A percentile compares a stretch with the other conserved stretches of the same genome.
These are phyloP conservation scores for Trissolcus basalis DNA, from an alignment of 1,140 invertebrate species.

Conservation along the genomic window DNA sequence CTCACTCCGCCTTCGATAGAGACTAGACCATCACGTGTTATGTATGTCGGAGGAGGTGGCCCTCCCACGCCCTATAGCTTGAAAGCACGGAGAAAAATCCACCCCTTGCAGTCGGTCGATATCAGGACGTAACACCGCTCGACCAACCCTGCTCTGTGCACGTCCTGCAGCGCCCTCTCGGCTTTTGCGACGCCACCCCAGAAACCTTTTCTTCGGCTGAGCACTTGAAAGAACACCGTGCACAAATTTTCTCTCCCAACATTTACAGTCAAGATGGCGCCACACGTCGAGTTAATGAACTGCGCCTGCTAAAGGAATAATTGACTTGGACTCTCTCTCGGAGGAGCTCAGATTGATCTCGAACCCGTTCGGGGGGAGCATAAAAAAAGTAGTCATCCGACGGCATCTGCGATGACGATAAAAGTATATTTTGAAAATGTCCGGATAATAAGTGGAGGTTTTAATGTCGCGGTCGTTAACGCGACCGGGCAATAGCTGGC, in stretches of 20 bases:
- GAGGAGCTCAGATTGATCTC: background rate
- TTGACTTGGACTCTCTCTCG: background rate
- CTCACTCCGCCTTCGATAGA: constrained; percentile 43
- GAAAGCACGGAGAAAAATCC: constrained; percentile 70
- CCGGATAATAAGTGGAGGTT: constrained; percentile 39
- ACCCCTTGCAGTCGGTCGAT: constrained; percentile 73
- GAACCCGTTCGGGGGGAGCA: background rate
- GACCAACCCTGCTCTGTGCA: constrained; percentile 59
- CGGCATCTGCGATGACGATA: constrained; percentile 51
- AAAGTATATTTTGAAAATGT: constrained; percentile 58
- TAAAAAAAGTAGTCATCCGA: constrained; percentile 5
- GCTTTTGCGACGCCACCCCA: constrained; percentile 34
- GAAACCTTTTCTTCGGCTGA: constrained; percentile 63
- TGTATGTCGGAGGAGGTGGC: constrained; percentile 53
- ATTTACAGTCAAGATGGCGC: constrained; percentile 70
- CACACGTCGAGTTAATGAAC: constrained; percentile 51
- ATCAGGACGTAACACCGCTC: constrained; percentile 63
- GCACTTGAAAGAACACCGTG: constrained; percentile 55
- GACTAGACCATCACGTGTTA: constrained; percentile 53
- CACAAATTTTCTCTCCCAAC: constrained; percentile 63
- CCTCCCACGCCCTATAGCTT: constrained; percentile 61
- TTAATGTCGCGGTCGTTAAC: constrained; percentile 48
- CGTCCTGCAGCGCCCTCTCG: constrained; percentile 59
- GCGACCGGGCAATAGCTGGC: constrained; percentile 37
- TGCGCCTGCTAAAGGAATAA: background rate